Base-by-base conservation (phyloP, 2,888 invertebrate species). In the Chloroclysta siterata region DNA sequence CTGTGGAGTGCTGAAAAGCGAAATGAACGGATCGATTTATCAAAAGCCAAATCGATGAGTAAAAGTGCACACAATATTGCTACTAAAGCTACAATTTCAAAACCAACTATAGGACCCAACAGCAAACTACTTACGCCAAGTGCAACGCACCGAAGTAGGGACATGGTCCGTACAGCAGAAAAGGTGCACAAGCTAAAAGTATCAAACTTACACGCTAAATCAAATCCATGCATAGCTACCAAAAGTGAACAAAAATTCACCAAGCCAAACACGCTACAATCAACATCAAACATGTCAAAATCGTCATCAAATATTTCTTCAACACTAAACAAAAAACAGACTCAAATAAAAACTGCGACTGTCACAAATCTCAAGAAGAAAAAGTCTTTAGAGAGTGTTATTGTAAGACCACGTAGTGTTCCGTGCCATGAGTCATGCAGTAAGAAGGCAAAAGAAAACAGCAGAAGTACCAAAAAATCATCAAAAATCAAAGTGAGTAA, bases 1-100 rank as follows among this genome's bases (percentile, higher is more conserved):
- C 74, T 93, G 36, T 93, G 93, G 93, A 87, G 90, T 74, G 83
- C 91, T 54, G 92, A 93, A 74, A 92, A 90, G 74, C 81, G 93
- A 69, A 92, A 91, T 74, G 92, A 91, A 80, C 85, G 85, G 13
- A 88, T 91, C 56, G 89, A 91, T 72, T 63, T 85, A 47, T 67
- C 81, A 47, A 93, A 92, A 83, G 71, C 81, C 50, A 75, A 85
- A 74, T 74, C 80, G 14, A 47, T 79, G 29, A 71, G 76, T 42
- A 89, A 81, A 75, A 72, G 74, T 56, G 77, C 55, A 53, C 72
- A 53, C 48, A 67, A 63, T 52, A 66, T 66, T 58, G 5, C 73
- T 17, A 71, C 61, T 60, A 85, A 80, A 75, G 52, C 60, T n/a
- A 66, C 56, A 57, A 17, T 66, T 10, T 65, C 68, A 10, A 79